Evolutionary conservation across 2,113 vertebrate genomes (phyloP).

Genomic region (Psammodynastes pulverulentus): DNA sequence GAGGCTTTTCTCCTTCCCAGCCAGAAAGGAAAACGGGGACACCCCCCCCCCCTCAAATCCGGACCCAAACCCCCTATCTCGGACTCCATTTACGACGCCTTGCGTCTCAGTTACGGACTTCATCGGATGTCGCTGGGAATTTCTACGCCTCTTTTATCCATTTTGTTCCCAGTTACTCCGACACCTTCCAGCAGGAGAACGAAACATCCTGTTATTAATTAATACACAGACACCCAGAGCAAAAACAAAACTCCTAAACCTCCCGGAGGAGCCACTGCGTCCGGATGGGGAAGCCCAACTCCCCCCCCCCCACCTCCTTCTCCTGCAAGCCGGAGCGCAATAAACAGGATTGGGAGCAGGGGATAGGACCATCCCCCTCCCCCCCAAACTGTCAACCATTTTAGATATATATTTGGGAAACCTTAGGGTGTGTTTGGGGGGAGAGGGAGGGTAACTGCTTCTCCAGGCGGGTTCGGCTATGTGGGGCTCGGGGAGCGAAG

Average conservation of each 20-base stretch:
- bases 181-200: background rate
- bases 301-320: background rate
- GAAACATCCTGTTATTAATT: background rate
- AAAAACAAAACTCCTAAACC: background rate
- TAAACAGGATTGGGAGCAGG: background rate
- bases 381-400: slow-evolving; percentile 75
- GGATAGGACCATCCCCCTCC: background rate
- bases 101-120: background rate
- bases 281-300: background rate
- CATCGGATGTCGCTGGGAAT: background rate
- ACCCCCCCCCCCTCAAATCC: background rate
- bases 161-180: background rate
- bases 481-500: background rate
- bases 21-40: slow-evolving; percentile 22
- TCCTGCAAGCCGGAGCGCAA: background rate
- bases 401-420: slow-evolving; percentile 64
- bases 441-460: slow-evolving; percentile 8
- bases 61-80: background rate
- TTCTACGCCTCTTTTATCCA: background rate
- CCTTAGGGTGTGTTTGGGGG: slow-evolving; percentile 5
- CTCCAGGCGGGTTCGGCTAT: slow-evolving; percentile 1
- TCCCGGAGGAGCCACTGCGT: background rate
- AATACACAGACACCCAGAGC: background rate
- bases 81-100: background rate
- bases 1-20: slow-evolving; percentile 62